Evolutionary conservation across 2,888 invertebrate genomes (phyloP), one percentile per base, ranked within the genome.

Genomic region (Creontiades dilutus): DNA sequence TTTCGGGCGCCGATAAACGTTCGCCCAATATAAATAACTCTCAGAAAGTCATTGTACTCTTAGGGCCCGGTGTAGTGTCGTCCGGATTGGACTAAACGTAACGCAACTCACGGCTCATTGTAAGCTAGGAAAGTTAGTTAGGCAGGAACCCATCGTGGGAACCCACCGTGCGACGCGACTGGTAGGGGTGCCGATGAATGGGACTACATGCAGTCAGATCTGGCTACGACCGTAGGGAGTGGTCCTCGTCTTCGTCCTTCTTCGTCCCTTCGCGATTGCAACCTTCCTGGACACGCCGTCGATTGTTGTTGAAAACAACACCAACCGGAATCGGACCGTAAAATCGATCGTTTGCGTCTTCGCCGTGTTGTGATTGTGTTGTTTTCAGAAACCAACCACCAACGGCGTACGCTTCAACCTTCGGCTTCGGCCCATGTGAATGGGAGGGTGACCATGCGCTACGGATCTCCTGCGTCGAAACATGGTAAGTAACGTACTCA

Each of bases 381-480:
- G 68, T 68, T 68, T 68, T 12, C 13, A 0, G 23, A 68, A 68
- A 23, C n/a, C 7, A 23, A n/a, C 7, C 23, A 68, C 19, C 68
- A 19, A n/a, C 19, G 12, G 68, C 68, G n/a, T 68, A 9, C n/a
- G n/a, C 57, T 7, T 57, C 57, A 16, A n/a, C 57, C 37, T 37
- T 37, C 37, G 3, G 16, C 52, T 16, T 52, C 52, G 1, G 37
- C 46, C 55, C 82, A 19, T 52, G 82, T 82, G 82, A 82, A 82
- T 82, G 82, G 78, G n/a, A 47, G 48, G 46, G 19, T 28, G 82
- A 82, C 48, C 82, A 82, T 82, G 82, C 82, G 82, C 48, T 46
- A 14, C 82, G 47, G 68, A 68, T 68, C 82, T 82, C 82, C 19
- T 52, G 19, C 55, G 19, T 52, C 52, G 52, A 82, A 52, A 52